A percentile compares a stretch with the other conserved stretches of the same genome.
These are phyloP conservation scores for Epistrophe grossulariae DNA, from an alignment of 2,888 invertebrate genomes.

Conservation along the genomic window DNA sequence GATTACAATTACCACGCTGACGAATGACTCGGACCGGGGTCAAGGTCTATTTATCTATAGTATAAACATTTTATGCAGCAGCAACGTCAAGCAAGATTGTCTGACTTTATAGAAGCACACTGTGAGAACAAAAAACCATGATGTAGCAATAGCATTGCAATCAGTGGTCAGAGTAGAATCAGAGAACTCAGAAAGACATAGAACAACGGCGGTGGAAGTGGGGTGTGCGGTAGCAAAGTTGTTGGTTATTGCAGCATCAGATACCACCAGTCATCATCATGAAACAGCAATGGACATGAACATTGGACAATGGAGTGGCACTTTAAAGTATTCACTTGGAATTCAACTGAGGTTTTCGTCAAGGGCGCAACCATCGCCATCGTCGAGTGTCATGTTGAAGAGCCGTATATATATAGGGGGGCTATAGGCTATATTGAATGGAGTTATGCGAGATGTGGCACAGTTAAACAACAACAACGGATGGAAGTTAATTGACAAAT, in stretches of 20 bases:
- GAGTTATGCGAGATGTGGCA: constrained; percentile 36
- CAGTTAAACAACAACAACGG: constrained; percentile 32
- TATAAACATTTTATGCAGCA: background rate
- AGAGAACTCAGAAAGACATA: background rate
- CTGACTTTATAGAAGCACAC: constrained; percentile 1
- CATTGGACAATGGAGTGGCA: constrained; percentile 44
- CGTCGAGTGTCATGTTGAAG: background rate
- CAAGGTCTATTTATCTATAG: constrained; percentile 63
- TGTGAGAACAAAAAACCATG: constrained; percentile 34
- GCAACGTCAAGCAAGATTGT: constrained; percentile 13
- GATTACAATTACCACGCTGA: constrained; percentile 37
- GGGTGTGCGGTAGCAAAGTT: background rate
- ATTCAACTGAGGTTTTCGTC: constrained; percentile 48
- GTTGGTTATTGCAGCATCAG: constrained; percentile 15
- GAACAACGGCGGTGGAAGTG: background rate
- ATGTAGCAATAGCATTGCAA: constrained; percentile 53
- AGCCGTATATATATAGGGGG: background rate
- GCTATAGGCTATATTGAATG: constrained; percentile 6
- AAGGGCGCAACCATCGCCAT: constrained; percentile 23
- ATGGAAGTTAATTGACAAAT: constrained; percentile 45
- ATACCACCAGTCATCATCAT: background rate
- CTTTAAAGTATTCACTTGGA: constrained; percentile 50
- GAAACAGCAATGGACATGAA: background rate
- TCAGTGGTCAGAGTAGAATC: constrained; percentile 33
- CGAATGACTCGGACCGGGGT: constrained; percentile 28